Evolutionary conservation across 2,113 vertebrate species (phyloP), one percentile per base, ranked within the genome.

Genomic region (Calyptommatus sinebrachiatus): DNA sequence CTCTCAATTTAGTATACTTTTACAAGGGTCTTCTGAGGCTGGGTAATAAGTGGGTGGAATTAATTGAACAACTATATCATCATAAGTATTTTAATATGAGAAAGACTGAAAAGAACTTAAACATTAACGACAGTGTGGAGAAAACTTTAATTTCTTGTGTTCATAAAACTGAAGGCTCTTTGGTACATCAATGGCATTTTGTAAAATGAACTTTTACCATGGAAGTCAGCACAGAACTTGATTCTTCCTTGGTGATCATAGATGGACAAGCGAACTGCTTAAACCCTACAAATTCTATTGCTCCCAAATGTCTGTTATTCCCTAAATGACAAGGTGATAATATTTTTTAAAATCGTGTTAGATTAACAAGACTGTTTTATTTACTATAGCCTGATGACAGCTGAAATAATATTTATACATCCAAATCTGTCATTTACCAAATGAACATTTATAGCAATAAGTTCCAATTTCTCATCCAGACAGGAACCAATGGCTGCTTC

Each of bases 11-110:
- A 22, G 67, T 12, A 45, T 45, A 45, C 22, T 78, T 70, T 60
- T 28, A 70, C 60, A 78, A 8, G 28, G 26, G 45, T 69, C 29
- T 78, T 3, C 50, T 60, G 53, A 16, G 77, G 8, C 50, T 8
- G 20, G 14, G 22, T 20, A 70, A 61, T 78, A 60, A 61, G 50
- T 45, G 28, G n/a, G 10, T 41, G 50, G 48, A 70, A 78, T 78
- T 60, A 78, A 78, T 70, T 78, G 50, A 61, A 70, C 12, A 78
- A 70, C 22, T 78, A 10, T 20, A 78, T 70, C 66, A 75, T 41
- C 26, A 61, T 8, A 8, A 69, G 48, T 75, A 26, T 73, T 74
- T 24, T 46, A 12, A 74, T 28, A 80, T 35, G 71, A 67, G 48
- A 73, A 35, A 46, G n/a, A 28, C 9, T 73, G 63, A 5, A n/a